Percentiles rank a stretch among this genome's conserved stretches.
phyloP scores from a whole-genome alignment of 2,888 invertebrate genomes.

The Philaethria dido region DNA sequence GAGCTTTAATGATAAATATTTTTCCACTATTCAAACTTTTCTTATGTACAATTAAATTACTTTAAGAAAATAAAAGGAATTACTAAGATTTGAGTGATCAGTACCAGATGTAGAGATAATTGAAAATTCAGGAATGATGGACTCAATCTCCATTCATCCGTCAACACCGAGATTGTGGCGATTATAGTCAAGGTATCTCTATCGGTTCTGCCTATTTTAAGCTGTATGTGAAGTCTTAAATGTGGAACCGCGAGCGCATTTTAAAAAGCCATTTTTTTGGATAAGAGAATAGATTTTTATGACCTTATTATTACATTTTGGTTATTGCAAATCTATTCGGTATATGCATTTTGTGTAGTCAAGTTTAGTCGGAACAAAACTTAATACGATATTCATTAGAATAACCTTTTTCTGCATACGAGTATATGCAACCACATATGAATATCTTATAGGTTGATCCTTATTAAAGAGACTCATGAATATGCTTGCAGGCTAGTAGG shows the following conservation, averaged over 20 bases:
- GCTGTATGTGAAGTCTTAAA: too few species aligned
- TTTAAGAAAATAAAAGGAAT: too few species aligned
- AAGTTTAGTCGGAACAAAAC: background rate
- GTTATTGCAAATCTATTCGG: background rate
- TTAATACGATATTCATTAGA: conserved; percentile 25
- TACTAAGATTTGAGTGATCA: too few species aligned
- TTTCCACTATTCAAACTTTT: conserved; percentile 14
- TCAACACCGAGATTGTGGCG: too few species aligned
- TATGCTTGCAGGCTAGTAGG: conserved; percentile 49
- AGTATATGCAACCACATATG: conserved; percentile 47
- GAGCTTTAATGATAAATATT: conserved; percentile 18
- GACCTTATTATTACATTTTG: background rate
- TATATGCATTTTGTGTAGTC: background rate
- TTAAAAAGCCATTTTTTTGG: background rate
- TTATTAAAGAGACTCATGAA: conserved; percentile 56
- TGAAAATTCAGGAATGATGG: too few species aligned
- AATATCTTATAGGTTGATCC: conserved; percentile 55
- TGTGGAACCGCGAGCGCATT: too few species aligned
- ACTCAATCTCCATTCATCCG: too few species aligned
- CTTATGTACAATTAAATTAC: too few species aligned
- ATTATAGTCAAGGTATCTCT: too few species aligned
- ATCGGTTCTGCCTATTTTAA: too few species aligned
- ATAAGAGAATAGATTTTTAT: background rate
- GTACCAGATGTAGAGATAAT: too few species aligned
- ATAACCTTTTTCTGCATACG: conserved; percentile 44